Percentiles rank a stretch among this genome's conserved stretches.
Conservation (phyloP, 1,140 invertebrate genomes). For the Drosophila virilis region DNA sequence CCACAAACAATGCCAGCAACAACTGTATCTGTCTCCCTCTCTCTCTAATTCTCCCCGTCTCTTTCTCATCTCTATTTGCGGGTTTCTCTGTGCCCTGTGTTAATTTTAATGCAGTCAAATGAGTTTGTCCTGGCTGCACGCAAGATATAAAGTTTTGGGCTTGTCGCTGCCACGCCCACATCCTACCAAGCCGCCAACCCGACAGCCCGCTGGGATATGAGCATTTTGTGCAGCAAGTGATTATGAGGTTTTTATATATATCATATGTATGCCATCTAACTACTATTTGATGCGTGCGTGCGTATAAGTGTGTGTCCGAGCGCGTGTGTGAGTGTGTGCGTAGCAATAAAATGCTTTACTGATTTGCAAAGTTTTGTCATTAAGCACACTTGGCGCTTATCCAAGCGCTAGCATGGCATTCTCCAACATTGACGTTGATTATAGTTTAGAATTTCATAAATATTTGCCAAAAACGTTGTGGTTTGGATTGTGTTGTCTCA, state of each 20-base stretch:
- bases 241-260: slow-evolving; percentile 68
- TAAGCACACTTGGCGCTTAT: slow-evolving; percentile 70
- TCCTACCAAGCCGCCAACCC: neutral
- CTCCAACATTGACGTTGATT: slow-evolving; percentile 36
- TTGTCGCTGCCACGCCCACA: slow-evolving; percentile 9
- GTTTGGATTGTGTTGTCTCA: slow-evolving; percentile 46
- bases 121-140: slow-evolving; percentile 56
- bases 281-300: slow-evolving; percentile 46
- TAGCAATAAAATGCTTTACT: slow-evolving; percentile 75
- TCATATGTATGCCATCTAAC: slow-evolving; percentile 51
- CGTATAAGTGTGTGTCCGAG: slow-evolving; percentile 27
- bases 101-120: slow-evolving; percentile 78
- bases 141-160: slow-evolving; percentile 59
- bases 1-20: slow-evolving; percentile 38
- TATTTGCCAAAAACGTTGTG: slow-evolving; percentile 59
- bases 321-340: slow-evolving; percentile 39
- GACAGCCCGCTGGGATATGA: slow-evolving; percentile 1
- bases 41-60: neutral
- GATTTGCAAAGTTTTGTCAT: slow-evolving; percentile 80
- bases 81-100: slow-evolving; percentile 5
- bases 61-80: neutral
- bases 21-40: neutral
- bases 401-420: slow-evolving; percentile 21
- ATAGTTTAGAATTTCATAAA: slow-evolving; percentile 72
- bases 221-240: slow-evolving; percentile 62